Conservation (phyloP, 1,140 invertebrate genomes). For the Pissodes strobi region DNA sequence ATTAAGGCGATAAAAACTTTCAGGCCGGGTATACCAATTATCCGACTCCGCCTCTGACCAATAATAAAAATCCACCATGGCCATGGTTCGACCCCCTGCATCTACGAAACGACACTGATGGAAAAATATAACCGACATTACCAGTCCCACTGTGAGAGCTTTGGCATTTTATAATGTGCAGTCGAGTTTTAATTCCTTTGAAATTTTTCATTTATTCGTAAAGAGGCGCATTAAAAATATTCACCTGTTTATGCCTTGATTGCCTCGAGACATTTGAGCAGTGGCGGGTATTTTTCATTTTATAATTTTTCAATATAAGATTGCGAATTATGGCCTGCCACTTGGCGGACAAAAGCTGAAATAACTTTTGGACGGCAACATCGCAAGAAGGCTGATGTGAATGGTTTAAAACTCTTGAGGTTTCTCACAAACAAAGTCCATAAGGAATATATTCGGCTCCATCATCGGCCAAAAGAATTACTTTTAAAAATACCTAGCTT, state of each 20-base stretch:
- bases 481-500: too few species aligned
- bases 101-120: constrained; percentile 27
- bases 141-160: constrained; percentile 17
- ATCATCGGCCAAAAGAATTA: too few species aligned
- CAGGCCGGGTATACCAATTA: background rate
- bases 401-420: too few species aligned
- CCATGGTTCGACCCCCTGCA: constrained; percentile 28
- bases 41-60: constrained; percentile 3
- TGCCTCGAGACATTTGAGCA: background rate
- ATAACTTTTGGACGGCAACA: too few species aligned
- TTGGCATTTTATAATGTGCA: constrained; percentile 34
- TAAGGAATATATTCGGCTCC: too few species aligned
- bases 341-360: too few species aligned
- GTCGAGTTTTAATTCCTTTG: constrained; percentile 23
- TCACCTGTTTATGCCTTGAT: constrained; percentile 8
- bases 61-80: constrained; percentile 13
- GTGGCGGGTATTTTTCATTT: too few species aligned
- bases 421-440: too few species aligned
- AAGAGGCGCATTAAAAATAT: constrained; percentile 18
- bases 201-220: constrained; percentile 25
- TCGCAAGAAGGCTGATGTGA: too few species aligned
- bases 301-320: too few species aligned
- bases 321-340: too few species aligned
- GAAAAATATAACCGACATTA: constrained; percentile 29
- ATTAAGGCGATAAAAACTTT: too few species aligned